Conservation (phyloP, 2,888 invertebrate species). For the Sabatieria punctata region DNA sequence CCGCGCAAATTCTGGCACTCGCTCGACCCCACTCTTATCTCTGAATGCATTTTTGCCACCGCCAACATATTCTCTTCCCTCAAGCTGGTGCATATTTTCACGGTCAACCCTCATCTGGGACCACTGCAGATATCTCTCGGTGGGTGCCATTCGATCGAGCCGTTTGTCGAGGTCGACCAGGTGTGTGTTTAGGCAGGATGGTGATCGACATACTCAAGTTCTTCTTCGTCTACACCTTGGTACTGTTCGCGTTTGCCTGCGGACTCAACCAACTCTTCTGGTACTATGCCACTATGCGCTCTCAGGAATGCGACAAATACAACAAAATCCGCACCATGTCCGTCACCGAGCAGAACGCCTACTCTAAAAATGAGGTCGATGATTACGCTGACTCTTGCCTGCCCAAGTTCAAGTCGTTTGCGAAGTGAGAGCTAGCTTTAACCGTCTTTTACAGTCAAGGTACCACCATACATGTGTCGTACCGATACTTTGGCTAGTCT, state of each 20-base stretch:
- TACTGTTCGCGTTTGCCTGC: constrained; percentile 77
- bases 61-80: constrained; percentile 91
- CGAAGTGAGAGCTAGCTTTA: constrained; percentile 4
- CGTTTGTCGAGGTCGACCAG: neutral
- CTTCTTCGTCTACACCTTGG: constrained; percentile 68
- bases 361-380: neutral
- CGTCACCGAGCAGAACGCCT: too few species aligned
- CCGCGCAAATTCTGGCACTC: constrained; percentile 86
- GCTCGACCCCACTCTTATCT: constrained; percentile 93
- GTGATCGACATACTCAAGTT: constrained; percentile 70
- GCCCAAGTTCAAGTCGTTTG: neutral
- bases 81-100: constrained; percentile 76
- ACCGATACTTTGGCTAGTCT: too few species aligned
- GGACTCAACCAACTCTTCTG: constrained; percentile 74
- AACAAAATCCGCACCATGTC: too few species aligned
- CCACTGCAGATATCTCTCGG: constrained; percentile 79
- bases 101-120: constrained; percentile 77
- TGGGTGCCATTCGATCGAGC: neutral
- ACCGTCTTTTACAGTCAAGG: too few species aligned
- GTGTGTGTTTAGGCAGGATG: constrained; percentile 37
- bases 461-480: too few species aligned
- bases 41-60: constrained; percentile 88
- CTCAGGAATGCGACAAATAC: constrained; percentile 13
- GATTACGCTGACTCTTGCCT: neutral
- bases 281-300: constrained; percentile 66